A percentile compares a stretch with the other conserved stretches of the same genome.
These are phyloP conservation scores for Molossus molossus DNA, from an alignment of 2,797 vertebrate genomes.

Conservation along the genomic window DNA sequence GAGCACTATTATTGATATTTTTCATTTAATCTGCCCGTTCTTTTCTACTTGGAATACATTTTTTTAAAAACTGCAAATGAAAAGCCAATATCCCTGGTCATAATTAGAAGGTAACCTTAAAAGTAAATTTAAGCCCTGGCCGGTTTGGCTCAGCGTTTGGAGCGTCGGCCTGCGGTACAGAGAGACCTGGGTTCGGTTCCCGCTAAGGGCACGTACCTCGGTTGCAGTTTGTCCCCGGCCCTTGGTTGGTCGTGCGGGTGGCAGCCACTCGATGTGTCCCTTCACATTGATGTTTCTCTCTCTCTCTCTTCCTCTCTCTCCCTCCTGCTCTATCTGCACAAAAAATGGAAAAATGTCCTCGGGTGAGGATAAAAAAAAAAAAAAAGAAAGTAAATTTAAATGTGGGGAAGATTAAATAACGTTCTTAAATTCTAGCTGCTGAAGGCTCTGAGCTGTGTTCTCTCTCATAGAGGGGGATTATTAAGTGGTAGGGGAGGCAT, in stretches of 20 bases:
- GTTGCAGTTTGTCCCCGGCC: too few relatives aligned
- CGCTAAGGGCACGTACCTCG: too few relatives aligned
- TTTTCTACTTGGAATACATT: constrained; percentile 19
- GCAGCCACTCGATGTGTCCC: too few relatives aligned
- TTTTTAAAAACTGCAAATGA: background rate
- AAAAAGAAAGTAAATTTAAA: constrained; percentile 19
- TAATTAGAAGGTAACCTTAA: constrained; percentile 31
- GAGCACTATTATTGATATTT: background rate
- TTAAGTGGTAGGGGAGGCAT: background rate
- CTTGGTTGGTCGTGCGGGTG: too few relatives aligned
- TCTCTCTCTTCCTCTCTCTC: too few relatives aligned
- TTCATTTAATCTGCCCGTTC: background rate
- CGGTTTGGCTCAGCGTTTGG: too few relatives aligned
- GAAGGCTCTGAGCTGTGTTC: background rate
- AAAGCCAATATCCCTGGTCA: background rate
- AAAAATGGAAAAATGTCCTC: too few relatives aligned
- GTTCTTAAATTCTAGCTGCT: background rate
- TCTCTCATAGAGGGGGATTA: background rate
- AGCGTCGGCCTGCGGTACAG: too few relatives aligned
- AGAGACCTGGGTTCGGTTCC: too few relatives aligned
- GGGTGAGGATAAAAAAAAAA: too few relatives aligned
- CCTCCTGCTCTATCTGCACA: too few relatives aligned
- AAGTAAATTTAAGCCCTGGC: constrained; percentile 7
- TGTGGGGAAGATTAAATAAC: background rate
- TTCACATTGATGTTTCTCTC: too few relatives aligned